Percentiles rank a stretch among this genome's conserved stretches.
Conservation (phyloP, 1,140 invertebrate species). For the Psilanteris sp. region DNA sequence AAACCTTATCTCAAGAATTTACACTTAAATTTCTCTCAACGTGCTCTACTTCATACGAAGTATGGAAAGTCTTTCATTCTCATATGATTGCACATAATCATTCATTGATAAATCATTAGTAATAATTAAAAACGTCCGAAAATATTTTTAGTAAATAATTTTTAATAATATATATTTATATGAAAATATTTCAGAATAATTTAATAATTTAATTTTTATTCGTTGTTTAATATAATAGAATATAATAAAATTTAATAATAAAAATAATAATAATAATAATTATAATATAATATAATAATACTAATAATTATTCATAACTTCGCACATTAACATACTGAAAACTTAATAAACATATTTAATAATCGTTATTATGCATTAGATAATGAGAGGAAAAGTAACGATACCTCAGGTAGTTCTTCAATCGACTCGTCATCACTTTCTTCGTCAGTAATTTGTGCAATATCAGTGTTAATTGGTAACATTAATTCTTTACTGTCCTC, state of each 20-base stretch:
- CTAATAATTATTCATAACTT: too few relatives aligned
- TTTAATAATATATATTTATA: too few relatives aligned
- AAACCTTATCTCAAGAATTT: slow-evolving; percentile 55
- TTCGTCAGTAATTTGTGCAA: slow-evolving; percentile 82
- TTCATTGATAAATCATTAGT: too few relatives aligned
- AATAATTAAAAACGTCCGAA: too few relatives aligned
- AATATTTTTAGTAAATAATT: too few relatives aligned
- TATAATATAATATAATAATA: too few relatives aligned
- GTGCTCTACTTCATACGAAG: slow-evolving; percentile 58
- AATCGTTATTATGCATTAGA: not conserved
- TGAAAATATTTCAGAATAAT: too few relatives aligned
- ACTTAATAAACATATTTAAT: slow-evolving; percentile 31
- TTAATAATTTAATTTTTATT: too few relatives aligned
- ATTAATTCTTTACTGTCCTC: slow-evolving; percentile 81
- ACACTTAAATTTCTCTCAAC: slow-evolving; percentile 58
- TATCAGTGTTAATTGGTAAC: slow-evolving; percentile 83
- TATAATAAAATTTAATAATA: too few relatives aligned
- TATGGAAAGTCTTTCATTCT: slow-evolving; percentile 65
- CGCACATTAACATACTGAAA: too few relatives aligned
- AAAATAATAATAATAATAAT: too few relatives aligned
- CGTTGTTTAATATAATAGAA: too few relatives aligned
- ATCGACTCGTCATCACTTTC: slow-evolving; percentile 56
- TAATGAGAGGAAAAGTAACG: slow-evolving; percentile 13
- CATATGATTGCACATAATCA: slow-evolving; percentile 6
- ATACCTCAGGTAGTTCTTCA: slow-evolving; percentile 69